Evolutionary conservation across 1,140 invertebrate species (phyloP), one percentile per base, ranked within the genome.

Genomic region (Tetraneura akinire): DNA sequence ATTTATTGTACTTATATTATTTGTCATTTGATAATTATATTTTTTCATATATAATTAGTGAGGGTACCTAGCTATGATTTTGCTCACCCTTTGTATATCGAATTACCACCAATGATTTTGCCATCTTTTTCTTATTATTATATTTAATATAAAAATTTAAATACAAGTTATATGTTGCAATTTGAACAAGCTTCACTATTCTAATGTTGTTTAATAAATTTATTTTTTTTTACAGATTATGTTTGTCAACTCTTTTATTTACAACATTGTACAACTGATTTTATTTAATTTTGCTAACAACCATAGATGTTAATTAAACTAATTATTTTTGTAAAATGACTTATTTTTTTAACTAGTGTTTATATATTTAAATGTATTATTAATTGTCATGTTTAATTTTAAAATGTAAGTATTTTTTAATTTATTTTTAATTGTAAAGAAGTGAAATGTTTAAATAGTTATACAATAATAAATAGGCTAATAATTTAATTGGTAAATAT

Each of bases 401-500:
- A 53, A 71, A 71, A 55, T 47, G 29, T 53, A 42, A 55, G 37
- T 76, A 57, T 76, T 57, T 42, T 60, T 76, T 60, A 23, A 1
- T 26, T 42, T 32, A 18, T 18, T 53, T 73, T 37, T 18, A n/a
- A 26, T 14, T 76, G 73, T 76, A 57, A 23, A 45, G 23, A 53
- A 29, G 53, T 73, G 18, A 26, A 32, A 55, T 74, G 49, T 74
- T 74, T 55, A 26, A 26, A 51, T 71, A 32, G 21, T 66, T 42
- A 18, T 26, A n/a, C 16, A 16, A 53, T 57, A 76, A 76, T 76
- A 76, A 76, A 76, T 76, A 76, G 53, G 73, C 8, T 60, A 42
- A 73, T 32, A 0, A 55, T 76, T 76, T 76, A 76, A 57, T 76
- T 76, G 73, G 73, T 76, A 76, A 57, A 21, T 53, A 76, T 37